These are phyloP conservation scores for Agrochola lychnidis DNA, from an alignment of 2,888 invertebrate genomes.

Conservation along the genomic window DNA sequence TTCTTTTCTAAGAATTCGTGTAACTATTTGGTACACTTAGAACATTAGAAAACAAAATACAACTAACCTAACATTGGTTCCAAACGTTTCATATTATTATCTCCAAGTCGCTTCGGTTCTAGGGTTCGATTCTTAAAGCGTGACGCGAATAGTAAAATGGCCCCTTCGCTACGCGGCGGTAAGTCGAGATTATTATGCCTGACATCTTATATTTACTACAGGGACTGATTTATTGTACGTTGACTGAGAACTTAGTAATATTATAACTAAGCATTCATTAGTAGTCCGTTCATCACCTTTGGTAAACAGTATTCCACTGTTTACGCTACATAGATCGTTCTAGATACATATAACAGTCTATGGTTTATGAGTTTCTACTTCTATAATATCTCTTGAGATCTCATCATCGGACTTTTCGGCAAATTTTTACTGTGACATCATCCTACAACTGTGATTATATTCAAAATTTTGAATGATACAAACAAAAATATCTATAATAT, in stretches of 20 bases:
- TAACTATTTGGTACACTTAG: no score
- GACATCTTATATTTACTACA: neutral
- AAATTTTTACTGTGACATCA: constrained; percentile 4
- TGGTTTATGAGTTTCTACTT: constrained; percentile 8
- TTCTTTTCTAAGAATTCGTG: neutral
- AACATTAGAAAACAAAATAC: neutral
- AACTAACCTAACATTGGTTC: no score
- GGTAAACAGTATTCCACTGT: constrained; percentile 21
- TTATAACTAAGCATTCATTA: constrained; percentile 22
- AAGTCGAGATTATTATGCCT: neutral
- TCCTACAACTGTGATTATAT: neutral
- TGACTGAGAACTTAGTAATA: constrained; percentile 12
- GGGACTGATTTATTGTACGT: constrained; percentile 18
- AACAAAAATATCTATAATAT: constrained; percentile 6
- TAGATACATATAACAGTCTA: neutral
- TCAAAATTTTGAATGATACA: neutral
- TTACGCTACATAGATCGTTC: neutral
- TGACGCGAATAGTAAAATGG: constrained; percentile 19
- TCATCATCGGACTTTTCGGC: neutral
- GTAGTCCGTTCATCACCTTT: constrained; percentile 30
- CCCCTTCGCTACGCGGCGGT: neutral
- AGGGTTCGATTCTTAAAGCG: constrained; percentile 39
- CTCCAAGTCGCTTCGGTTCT: constrained; percentile 4
- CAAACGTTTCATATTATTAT: neutral
- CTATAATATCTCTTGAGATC: neutral